A percentile compares a stretch with the other conserved stretches of the same genome.
Conservation (phyloP, 2,113 vertebrate species). For the Xyrauchen texanus region DNA sequence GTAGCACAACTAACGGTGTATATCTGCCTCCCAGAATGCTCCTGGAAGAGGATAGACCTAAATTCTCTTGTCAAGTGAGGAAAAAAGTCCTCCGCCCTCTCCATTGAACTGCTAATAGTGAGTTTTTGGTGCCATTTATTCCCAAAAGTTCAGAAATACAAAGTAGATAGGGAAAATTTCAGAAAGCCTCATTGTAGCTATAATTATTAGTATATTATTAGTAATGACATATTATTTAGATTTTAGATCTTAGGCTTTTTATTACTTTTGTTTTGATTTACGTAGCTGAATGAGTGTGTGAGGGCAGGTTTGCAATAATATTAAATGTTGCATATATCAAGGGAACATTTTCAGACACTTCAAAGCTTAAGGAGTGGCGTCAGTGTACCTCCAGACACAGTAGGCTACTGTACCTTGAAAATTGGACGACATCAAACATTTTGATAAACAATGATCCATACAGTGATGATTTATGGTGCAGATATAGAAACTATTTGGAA, state of each 20-base stretch:
- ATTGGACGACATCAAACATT: constrained; percentile 31
- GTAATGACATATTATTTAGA: no score
- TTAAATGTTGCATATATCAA: not conserved
- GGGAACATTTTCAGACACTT: not conserved
- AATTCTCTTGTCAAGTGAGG: constrained; percentile 20
- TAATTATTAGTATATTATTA: no score
- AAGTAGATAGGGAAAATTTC: no score
- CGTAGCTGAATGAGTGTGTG: not conserved
- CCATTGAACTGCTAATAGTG: constrained; percentile 9
- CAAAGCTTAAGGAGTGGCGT: not conserved
- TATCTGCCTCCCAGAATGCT: constrained; percentile 20
- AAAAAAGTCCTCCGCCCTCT: not conserved
- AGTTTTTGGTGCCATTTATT: not conserved
- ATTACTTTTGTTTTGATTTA: not conserved
- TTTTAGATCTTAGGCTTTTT: no score
- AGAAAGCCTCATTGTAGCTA: no score
- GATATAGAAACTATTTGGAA: constrained; percentile 46
- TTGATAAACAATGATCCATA: constrained; percentile 19
- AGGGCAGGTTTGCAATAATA: constrained; percentile 14
- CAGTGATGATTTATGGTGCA: constrained; percentile 25
- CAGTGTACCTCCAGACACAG: constrained; percentile 5
- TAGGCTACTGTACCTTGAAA: constrained; percentile 22
- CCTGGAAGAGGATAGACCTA: not conserved
- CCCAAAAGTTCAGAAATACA: not conserved
- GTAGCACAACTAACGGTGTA: constrained; percentile 4